phyloP scores from a whole-genome alignment of 2,113 vertebrate species.

The Oreochromis tanganicae region DNA sequence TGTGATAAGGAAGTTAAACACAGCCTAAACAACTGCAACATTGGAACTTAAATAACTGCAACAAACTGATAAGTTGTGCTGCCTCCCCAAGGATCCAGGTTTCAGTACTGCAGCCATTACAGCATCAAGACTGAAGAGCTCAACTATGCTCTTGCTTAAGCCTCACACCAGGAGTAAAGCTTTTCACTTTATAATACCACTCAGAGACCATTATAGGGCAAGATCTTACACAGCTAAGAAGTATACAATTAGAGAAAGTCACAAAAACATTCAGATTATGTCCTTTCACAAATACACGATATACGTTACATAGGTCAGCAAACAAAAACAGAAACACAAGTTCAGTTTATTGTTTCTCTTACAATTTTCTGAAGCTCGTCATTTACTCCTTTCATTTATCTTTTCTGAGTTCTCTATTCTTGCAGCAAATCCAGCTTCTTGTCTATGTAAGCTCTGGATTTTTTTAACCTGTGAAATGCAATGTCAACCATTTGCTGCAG shows the following conservation, averaged over 20 bases:
- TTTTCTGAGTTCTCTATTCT: too few species aligned
- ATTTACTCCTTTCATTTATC: neutral
- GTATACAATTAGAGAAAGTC: neutral
- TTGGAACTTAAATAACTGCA: too few species aligned
- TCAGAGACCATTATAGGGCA: too few species aligned
- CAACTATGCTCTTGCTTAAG: too few species aligned
- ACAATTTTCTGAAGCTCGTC: neutral
- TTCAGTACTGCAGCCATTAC: too few species aligned
- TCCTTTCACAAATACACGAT: neutral
- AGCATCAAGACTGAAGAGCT: too few species aligned
- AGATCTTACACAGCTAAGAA: too few species aligned
- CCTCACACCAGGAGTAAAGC: too few species aligned
- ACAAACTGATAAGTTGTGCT: too few species aligned
- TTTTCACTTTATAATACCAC: too few species aligned
- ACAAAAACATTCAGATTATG: neutral
- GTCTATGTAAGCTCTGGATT: neutral
- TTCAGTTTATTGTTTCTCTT: fast-evolving
- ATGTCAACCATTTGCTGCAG: neutral
- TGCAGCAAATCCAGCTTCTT: neutral
- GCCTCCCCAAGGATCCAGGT: too few species aligned
- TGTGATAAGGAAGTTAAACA: neutral
- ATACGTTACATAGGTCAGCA: neutral
- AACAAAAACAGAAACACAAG: neutral
- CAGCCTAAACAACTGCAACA: too few species aligned
- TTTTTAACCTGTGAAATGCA: fast-evolving